phyloP scores from a whole-genome alignment of 2,113 vertebrate genomes.

The Ciconia maguari region DNA sequence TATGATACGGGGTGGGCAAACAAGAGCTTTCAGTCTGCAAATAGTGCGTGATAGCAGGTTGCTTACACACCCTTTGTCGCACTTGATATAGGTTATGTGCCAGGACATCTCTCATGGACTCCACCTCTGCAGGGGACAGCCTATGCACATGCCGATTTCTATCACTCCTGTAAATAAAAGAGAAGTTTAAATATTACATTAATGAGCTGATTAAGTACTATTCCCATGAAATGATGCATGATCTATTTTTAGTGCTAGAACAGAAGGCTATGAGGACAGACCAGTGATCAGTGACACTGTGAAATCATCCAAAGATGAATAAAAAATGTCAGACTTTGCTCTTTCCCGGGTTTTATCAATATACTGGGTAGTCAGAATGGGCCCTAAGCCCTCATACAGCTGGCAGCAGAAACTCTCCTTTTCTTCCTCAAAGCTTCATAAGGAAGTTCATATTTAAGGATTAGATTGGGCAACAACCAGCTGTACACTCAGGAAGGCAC shows the following conservation, averaged over 20 bases:
- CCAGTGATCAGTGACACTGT: background rate
- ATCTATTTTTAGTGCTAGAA: background rate
- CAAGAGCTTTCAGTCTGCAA: background rate
- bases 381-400: background rate
- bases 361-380: background rate
- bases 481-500: background rate
- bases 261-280: background rate
- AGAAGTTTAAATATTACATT: background rate
- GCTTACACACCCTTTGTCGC: conserved; percentile 82
- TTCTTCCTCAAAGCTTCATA: background rate
- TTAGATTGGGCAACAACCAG: background rate
- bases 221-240: background rate
- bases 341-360: background rate
- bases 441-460: background rate
- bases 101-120: conserved; percentile 85
- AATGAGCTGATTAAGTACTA: background rate
- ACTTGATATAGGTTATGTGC: conserved; percentile 91
- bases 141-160: conserved; percentile 57
- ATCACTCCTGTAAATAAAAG: conserved; percentile 59
- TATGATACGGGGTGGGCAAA: background rate
- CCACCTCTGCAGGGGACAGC: conserved; percentile 79
- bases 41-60: rapidly evolving
- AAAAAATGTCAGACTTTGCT: background rate
- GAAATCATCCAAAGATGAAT: background rate
- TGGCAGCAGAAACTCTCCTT: background rate